phyloP scores from a whole-genome alignment of 1,140 invertebrate genomes.

The Brachionus sp. region DNA sequence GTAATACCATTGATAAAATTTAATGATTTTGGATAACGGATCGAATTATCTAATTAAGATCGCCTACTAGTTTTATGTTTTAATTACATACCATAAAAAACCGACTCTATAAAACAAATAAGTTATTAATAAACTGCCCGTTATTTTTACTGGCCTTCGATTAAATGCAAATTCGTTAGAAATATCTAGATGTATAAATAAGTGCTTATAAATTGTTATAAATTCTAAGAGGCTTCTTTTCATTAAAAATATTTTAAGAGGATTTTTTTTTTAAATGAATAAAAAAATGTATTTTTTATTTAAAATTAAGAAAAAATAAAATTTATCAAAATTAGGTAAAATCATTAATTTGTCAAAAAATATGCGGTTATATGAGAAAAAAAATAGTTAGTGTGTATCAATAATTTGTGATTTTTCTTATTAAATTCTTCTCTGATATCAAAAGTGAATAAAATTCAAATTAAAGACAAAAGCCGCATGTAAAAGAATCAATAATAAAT shows the following conservation, averaged over 20 bases:
- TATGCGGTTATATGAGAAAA: too few species aligned
- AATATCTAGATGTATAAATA: background rate
- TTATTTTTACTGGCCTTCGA: background rate
- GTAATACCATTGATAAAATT: background rate
- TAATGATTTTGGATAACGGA: background rate
- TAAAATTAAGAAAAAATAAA: too few species aligned
- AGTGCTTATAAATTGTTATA: background rate
- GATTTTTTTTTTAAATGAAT: too few species aligned
- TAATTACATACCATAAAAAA: constrained; percentile 31
- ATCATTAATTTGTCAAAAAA: background rate
- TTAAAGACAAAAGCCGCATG: background rate
- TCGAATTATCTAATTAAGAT: constrained; percentile 5
- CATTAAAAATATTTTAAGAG: too few species aligned
- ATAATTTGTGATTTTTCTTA: background rate
- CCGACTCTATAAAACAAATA: constrained; percentile 29
- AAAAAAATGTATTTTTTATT: too few species aligned
- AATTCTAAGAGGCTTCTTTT: too few species aligned
- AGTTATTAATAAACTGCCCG: constrained; percentile 20
- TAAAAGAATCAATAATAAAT: background rate
- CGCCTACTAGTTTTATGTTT: background rate
- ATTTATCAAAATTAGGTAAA: background rate
- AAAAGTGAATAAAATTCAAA: background rate
- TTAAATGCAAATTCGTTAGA: background rate
- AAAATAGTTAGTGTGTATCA: background rate
- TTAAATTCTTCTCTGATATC: background rate